Evolutionary conservation across 1,140 invertebrate species (phyloP).

Genomic region (Aphelinus atriplicis): DNA sequence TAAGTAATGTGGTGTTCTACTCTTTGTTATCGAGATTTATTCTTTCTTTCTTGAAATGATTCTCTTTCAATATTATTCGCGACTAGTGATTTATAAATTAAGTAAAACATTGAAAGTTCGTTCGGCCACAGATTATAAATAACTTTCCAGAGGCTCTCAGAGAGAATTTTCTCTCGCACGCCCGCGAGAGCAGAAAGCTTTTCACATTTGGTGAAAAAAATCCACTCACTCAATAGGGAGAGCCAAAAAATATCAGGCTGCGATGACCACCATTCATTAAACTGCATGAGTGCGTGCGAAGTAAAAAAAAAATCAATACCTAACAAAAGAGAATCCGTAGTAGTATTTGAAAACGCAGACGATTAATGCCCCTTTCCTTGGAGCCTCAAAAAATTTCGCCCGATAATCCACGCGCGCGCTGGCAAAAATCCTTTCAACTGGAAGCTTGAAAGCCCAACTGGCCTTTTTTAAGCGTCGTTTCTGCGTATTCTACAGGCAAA

Average conservation of each 20-base stretch:
- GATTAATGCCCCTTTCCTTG: slow-evolving; percentile 14
- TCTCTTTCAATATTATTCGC: too few species aligned
- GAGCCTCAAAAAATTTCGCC: neutral
- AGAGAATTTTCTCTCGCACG: too few species aligned
- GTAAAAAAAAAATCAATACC: slow-evolving; percentile 1
- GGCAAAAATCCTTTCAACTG: slow-evolving; percentile 22
- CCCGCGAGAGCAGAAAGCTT: too few species aligned
- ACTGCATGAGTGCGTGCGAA: neutral
- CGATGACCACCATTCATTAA: slow-evolving; percentile 3
- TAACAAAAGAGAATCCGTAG: neutral
- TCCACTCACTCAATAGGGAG: neutral
- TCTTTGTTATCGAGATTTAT: too few species aligned
- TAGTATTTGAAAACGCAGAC: slow-evolving; percentile 6
- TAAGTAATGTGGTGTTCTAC: too few species aligned
- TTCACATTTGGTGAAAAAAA: neutral
- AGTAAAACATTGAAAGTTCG: neutral
- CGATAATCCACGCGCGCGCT: neutral
- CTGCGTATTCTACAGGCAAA: slow-evolving; percentile 30
- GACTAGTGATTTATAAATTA: neutral
- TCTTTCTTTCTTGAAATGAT: too few species aligned
- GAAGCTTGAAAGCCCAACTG: neutral
- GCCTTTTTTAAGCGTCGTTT: neutral
- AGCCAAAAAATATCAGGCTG: neutral
- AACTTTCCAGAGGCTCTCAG: too few species aligned
- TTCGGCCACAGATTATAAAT: neutral